Conservation (phyloP, 2,113 vertebrate species). For the Blennius ocellaris region DNA sequence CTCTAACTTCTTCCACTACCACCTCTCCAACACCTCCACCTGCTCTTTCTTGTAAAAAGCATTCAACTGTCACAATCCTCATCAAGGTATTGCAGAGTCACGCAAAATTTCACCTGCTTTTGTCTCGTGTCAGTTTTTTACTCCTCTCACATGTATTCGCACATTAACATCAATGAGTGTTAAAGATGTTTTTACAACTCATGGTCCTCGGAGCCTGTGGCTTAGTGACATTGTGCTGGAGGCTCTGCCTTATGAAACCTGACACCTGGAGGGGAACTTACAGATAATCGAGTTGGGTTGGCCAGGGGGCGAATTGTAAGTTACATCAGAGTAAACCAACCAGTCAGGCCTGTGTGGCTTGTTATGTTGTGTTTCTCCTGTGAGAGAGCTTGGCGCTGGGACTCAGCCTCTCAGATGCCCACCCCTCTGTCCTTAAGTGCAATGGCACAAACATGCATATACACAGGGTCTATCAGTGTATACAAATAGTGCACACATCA, state of each 20-base stretch:
- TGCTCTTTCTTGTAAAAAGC: neutral
- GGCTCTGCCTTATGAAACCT: constrained; percentile 72
- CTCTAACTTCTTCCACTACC: constrained; percentile 28
- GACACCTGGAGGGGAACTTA: constrained; percentile 68
- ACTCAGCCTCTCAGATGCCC: constrained; percentile 7
- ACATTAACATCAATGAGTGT: neutral
- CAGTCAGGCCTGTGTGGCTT: constrained; percentile 64
- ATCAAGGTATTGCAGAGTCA: neutral
- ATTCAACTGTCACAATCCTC: neutral
- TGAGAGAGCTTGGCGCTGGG: constrained; percentile 8
- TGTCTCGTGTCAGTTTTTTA: too few species aligned
- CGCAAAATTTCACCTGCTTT: neutral
- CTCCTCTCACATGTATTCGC: too few species aligned
- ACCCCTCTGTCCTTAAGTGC: neutral
- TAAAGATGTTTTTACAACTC: constrained; percentile 19
- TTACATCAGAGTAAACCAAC: constrained; percentile 60
- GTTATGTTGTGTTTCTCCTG: constrained; percentile 40
- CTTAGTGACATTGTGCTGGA: constrained; percentile 61
- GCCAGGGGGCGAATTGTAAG: constrained; percentile 33
- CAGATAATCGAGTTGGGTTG: constrained; percentile 61
- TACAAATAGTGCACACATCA: neutral
- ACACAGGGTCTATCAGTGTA: neutral
- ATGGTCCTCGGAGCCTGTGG: constrained; percentile 39
- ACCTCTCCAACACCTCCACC: neutral
- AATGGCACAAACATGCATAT: neutral